These are phyloP conservation scores for Apodemia mormo DNA, from an alignment of 2,888 invertebrate species.

Conservation along the genomic window DNA sequence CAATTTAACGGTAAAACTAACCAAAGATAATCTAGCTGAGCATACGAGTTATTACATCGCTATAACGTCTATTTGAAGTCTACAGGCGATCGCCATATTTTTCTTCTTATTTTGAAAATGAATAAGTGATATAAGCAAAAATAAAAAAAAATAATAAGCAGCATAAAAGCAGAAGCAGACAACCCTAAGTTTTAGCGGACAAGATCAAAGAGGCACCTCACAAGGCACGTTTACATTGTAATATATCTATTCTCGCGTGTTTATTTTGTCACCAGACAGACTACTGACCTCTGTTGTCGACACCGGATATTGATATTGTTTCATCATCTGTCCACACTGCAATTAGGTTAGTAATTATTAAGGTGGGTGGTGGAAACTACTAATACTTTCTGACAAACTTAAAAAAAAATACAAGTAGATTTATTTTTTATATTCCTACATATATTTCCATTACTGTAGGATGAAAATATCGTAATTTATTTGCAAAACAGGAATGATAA, in stretches of 20 bases:
- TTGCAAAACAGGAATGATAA: too few relatives aligned
- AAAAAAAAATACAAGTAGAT: too few relatives aligned
- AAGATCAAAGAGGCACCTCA: conserved; percentile 74
- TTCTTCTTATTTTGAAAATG: too few relatives aligned
- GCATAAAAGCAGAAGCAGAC: conserved; percentile 29
- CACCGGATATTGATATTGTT: conserved; percentile 55
- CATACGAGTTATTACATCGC: too few relatives aligned
- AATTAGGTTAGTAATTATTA: background rate
- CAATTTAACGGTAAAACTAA: too few relatives aligned
- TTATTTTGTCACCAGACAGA: conserved; percentile 58
- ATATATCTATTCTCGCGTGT: conserved; percentile 55
- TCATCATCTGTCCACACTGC: conserved; percentile 32
- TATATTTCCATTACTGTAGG: too few relatives aligned
- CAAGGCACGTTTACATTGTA: conserved; percentile 69
- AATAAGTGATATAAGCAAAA: too few relatives aligned
- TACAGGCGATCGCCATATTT: too few relatives aligned
- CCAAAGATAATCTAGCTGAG: too few relatives aligned
- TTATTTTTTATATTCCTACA: too few relatives aligned
- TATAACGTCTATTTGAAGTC: too few relatives aligned
- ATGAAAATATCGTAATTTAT: too few relatives aligned
- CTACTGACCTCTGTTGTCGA: conserved; percentile 56
- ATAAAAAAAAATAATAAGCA: background rate
- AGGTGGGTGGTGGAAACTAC: background rate
- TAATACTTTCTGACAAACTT: background rate
- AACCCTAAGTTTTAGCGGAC: conserved; percentile 55